phyloP scores from a whole-genome alignment of 2,888 invertebrate genomes.

The Noctua comes region DNA sequence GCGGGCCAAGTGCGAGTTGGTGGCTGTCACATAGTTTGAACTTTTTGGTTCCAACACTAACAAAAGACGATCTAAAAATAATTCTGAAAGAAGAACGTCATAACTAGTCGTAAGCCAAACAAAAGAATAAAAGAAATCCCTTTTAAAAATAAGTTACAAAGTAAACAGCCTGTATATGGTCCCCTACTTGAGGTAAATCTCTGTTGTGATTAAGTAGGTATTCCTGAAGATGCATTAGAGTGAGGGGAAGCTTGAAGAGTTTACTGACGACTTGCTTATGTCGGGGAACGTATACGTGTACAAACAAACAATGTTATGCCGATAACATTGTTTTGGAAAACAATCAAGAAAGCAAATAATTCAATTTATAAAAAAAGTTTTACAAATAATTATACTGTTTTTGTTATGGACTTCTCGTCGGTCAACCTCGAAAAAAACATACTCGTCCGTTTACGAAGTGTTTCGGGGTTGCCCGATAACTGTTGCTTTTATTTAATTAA shows the following conservation, averaged over 20 bases:
- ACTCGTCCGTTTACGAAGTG: neutral
- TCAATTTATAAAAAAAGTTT: neutral
- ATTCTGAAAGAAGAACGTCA: constrained; percentile 11
- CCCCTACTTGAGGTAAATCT: constrained; percentile 77
- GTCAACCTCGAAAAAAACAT: too few species aligned
- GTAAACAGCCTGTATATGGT: constrained; percentile 60
- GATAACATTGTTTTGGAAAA: neutral
- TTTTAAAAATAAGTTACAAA: constrained; percentile 14
- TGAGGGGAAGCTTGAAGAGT: constrained; percentile 67
- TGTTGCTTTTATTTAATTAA: neutral
- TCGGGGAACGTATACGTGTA: neutral
- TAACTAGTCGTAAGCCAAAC: neutral
- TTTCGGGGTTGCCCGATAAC: neutral
- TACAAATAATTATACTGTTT: neutral
- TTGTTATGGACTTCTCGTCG: neutral
- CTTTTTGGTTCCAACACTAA: neutral
- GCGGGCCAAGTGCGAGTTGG: too few species aligned
- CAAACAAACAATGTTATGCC: too few species aligned
- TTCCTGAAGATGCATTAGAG: constrained; percentile 76
- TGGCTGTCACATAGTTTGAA: too few species aligned
- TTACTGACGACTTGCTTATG: constrained; percentile 36
- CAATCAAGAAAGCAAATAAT: neutral
- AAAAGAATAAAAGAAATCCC: neutral
- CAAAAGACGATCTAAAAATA: neutral
- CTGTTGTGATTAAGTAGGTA: constrained; percentile 80